Evolutionary conservation across 2,888 invertebrate species (phyloP).

Genomic region (Mechanitis messenoides): DNA sequence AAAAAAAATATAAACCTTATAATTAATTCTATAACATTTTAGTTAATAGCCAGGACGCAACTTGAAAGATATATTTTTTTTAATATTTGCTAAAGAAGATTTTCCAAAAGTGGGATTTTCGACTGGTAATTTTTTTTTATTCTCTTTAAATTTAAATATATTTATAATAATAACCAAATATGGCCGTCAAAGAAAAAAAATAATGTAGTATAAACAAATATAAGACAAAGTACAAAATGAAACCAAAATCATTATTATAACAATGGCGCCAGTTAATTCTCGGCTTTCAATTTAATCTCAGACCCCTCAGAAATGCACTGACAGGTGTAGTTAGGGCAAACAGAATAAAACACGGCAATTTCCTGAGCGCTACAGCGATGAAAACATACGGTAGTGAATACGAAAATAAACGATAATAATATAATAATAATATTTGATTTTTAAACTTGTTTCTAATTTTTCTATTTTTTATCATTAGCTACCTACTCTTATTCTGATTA

Average conservation of each 20-base stretch:
- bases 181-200: too few relatives aligned
- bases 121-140: too few relatives aligned
- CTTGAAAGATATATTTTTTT: too few relatives aligned
- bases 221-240: background rate
- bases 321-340: conserved; percentile 49
- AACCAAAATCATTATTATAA: conserved; percentile 15
- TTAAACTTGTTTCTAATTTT: background rate
- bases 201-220: background rate
- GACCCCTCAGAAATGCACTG: conserved; percentile 33
- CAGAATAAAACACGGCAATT: conserved; percentile 60
- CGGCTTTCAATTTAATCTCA: conserved; percentile 29
- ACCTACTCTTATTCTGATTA: too few relatives aligned
- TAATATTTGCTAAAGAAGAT: too few relatives aligned
- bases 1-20: too few relatives aligned
- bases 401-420: too few relatives aligned
- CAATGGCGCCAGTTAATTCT: conserved; percentile 20
- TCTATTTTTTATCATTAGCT: background rate
- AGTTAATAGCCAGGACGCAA: too few relatives aligned
- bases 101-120: too few relatives aligned
- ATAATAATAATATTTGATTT: background rate
- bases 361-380: conserved; percentile 46
- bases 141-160: too few relatives aligned
- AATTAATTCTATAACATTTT: too few relatives aligned
- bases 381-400: conserved; percentile 19
- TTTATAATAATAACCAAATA: too few relatives aligned